A percentile compares a stretch with the other conserved stretches of the same genome.
Evolutionary conservation across 2,888 invertebrate genomes (phyloP).

Genomic region (Chorisops tibialis): DNA sequence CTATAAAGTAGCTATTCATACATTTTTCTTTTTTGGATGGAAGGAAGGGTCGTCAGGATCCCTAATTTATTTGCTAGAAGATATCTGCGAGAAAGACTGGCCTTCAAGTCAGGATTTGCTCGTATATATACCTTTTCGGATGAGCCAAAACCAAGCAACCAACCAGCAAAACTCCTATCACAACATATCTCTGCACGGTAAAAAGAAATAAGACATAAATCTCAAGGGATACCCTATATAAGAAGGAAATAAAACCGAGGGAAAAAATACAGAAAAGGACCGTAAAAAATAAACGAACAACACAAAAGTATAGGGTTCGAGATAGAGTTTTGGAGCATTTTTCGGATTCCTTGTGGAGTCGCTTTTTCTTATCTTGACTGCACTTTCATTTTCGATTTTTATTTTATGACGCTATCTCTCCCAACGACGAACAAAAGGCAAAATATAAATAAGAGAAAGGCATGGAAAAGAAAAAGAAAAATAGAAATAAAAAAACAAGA

Average conservation of each 20-base stretch:
- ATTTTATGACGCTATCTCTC: constrained; percentile 28
- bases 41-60: no score
- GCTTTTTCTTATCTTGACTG: constrained; percentile 29
- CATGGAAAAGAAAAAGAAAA: constrained; percentile 1
- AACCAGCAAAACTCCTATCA: constrained; percentile 9
- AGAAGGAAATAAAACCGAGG: neutral
- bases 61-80: no score
- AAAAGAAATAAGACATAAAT: constrained; percentile 26
- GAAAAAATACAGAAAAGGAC: neutral
- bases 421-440: constrained; percentile 15
- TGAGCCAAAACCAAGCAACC: no score
- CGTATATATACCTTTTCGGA: no score
- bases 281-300: constrained; percentile 17
- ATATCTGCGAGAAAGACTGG: no score
- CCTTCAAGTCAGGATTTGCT: no score
- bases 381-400: constrained; percentile 30
- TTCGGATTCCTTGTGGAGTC: no score
- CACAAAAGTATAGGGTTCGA: constrained; percentile 3
- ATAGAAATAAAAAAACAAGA: neutral
- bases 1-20: neutral
- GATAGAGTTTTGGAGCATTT: constrained; percentile 1
- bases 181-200: constrained; percentile 22
- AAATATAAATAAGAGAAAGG: constrained; percentile 15
- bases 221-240: constrained; percentile 24
- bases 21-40: no score